A percentile compares a stretch with the other conserved stretches of the same genome.
Evolutionary conservation across 2,113 vertebrate genomes (phyloP).

Genomic region (Genyomyrus donnyi): DNA sequence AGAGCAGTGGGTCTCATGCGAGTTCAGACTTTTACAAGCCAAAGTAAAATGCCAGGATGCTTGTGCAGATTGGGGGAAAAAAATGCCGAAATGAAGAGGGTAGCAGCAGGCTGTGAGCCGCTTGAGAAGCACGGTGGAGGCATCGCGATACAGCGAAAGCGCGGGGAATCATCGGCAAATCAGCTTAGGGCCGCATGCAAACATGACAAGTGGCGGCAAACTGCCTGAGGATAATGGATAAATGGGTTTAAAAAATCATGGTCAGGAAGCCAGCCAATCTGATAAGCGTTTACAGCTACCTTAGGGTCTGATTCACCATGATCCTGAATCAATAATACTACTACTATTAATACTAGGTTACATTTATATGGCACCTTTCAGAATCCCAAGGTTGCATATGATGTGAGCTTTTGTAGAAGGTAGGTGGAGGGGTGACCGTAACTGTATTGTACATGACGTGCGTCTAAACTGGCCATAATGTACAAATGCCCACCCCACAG

Average conservation of each 20-base stretch:
- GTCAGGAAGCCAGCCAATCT: background rate
- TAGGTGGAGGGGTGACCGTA: background rate
- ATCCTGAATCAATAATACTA: background rate
- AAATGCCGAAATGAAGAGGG: background rate
- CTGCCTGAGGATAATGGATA: background rate
- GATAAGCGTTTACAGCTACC: background rate
- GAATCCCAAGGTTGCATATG: background rate
- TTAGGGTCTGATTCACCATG: background rate
- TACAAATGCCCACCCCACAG: background rate
- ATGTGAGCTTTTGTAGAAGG: background rate
- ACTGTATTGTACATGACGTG: background rate
- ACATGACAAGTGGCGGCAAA: background rate
- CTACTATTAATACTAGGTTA: too few relatives aligned
- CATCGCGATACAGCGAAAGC: background rate
- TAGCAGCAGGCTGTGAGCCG: background rate
- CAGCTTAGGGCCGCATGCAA: too few relatives aligned
- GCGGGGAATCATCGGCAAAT: background rate
- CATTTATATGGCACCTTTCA: too few relatives aligned
- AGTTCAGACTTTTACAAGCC: background rate
- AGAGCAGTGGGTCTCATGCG: background rate
- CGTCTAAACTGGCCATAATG: background rate
- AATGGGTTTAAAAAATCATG: background rate
- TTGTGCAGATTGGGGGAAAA: background rate
- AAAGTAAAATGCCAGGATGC: slow-evolving; percentile 12
- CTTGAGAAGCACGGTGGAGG: background rate